Conservation (phyloP, 1,140 invertebrate species). For the Hyles vespertilio region DNA sequence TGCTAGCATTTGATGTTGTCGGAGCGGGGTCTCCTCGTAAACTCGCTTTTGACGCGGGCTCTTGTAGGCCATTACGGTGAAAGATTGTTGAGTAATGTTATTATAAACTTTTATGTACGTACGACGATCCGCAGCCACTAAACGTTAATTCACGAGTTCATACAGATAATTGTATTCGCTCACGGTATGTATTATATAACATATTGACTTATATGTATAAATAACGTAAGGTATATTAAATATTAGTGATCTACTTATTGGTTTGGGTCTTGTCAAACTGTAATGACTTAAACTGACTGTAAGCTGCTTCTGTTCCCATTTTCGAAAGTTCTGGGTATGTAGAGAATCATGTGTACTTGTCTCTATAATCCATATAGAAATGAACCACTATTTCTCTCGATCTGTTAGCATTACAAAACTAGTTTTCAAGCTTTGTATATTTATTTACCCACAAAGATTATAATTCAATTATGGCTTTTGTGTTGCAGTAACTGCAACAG, state of each 20-base stretch:
- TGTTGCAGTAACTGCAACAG: too few species aligned
- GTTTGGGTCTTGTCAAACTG: too few species aligned
- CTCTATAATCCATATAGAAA: too few species aligned
- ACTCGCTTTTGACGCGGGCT: slow-evolving; percentile 32
- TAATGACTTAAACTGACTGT: too few species aligned
- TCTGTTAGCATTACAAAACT: too few species aligned
- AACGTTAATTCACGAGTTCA: slow-evolving; percentile 9
- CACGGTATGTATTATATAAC: slow-evolving; percentile 17
- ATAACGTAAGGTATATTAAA: background rate
- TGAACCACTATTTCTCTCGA: too few species aligned
- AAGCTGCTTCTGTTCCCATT: too few species aligned
- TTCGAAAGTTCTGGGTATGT: too few species aligned
- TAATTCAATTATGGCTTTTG: too few species aligned
- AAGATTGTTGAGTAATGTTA: slow-evolving; percentile 6
- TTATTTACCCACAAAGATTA: too few species aligned
- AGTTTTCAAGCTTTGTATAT: too few species aligned
- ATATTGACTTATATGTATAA: background rate
- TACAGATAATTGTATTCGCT: slow-evolving; percentile 14
- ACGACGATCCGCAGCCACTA: slow-evolving; percentile 24
- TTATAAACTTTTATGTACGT: slow-evolving; percentile 25
- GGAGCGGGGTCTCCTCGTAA: slow-evolving; percentile 20
- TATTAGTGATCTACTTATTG: background rate
- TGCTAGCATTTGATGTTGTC: slow-evolving; percentile 22
- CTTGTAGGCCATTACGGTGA: slow-evolving; percentile 11
- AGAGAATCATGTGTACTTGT: too few species aligned